Conservation (phyloP, 2,113 vertebrate species). For the Crotalus helleri region DNA sequence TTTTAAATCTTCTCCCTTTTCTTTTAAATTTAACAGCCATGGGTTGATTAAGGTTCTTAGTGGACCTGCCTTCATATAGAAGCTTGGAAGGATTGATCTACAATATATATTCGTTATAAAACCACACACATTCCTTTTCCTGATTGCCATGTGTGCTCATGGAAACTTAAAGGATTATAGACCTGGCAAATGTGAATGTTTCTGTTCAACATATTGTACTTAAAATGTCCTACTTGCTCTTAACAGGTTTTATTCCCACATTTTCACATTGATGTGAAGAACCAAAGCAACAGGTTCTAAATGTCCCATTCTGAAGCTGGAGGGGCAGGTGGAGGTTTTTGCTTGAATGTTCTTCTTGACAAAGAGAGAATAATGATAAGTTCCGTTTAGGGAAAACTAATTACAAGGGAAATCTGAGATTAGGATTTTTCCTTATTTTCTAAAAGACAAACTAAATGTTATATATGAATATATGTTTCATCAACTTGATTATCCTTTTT, state of each 20-base stretch:
- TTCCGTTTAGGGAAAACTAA: neutral
- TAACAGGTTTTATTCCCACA: neutral
- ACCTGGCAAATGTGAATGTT: neutral
- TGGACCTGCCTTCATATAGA: no score
- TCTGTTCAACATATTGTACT: neutral
- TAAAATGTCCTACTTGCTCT: neutral
- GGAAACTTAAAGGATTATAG: neutral
- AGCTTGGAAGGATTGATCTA: neutral
- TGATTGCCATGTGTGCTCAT: neutral
- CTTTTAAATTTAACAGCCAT: slow-evolving; percentile 44
- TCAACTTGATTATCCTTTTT: neutral
- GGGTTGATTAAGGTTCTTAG: neutral
- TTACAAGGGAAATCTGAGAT: neutral
- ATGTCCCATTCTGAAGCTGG: neutral
- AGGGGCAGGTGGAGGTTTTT: neutral
- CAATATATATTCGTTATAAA: neutral
- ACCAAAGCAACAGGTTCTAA: neutral
- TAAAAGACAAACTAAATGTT: neutral
- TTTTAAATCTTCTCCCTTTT: slow-evolving; percentile 58
- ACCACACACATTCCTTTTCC: neutral
- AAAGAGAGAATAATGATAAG: neutral
- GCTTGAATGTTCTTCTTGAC: neutral
- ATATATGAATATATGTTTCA: neutral
- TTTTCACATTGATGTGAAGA: neutral
- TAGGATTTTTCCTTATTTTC: neutral